Evolutionary conservation across 1,140 invertebrate species (phyloP), one percentile per base, ranked within the genome.

Genomic region (Zaprionus vittiger): DNA sequence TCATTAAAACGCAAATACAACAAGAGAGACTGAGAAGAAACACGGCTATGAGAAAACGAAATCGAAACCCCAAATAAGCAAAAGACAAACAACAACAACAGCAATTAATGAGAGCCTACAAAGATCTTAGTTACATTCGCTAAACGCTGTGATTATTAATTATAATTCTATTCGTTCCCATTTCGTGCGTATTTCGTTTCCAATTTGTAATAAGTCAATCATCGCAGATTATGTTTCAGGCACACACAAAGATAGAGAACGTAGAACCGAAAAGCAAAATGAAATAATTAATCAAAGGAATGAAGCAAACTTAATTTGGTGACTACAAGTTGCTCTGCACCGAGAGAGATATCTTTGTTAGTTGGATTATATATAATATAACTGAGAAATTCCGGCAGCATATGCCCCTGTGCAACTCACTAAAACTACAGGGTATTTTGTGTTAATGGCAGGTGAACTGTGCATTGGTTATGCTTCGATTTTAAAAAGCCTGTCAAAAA

Each of bases 131-230:
- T 86, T 86, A 82, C 83, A 86, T 60, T 70, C 79, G 69, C 69
- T 85, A 69, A 69, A 68, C 61, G 69, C 70, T 71, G 63, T 77
- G 83, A 85, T 85, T 86, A 86, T 77, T 77, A 77, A 77, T 77
- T 77, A 77, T 67, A 49, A 57, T 44, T 68, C 79, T 77, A 71
- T 70, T 65, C 7, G 31, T 47, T 17, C 47, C 24, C 67, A 61
- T 69, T 75, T 72, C 28, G 47, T 57, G 70, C 38, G 38, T 63
- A 62, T 49, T 73, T 70, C 47, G 69, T 57, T 63, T 57, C 38
- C 57, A 68, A 70, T 81, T 85, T 73, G 57, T 61, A 83, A 83
- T 82, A 83, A 83, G 79, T 89, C 83, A 87, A 86, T 86, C 83
- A 87, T 31, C 77, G 7, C 31, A 66, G 74, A 77, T 73, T 73